phyloP scores from a whole-genome alignment of 1,140 invertebrate genomes.

The Formica selysi region DNA sequence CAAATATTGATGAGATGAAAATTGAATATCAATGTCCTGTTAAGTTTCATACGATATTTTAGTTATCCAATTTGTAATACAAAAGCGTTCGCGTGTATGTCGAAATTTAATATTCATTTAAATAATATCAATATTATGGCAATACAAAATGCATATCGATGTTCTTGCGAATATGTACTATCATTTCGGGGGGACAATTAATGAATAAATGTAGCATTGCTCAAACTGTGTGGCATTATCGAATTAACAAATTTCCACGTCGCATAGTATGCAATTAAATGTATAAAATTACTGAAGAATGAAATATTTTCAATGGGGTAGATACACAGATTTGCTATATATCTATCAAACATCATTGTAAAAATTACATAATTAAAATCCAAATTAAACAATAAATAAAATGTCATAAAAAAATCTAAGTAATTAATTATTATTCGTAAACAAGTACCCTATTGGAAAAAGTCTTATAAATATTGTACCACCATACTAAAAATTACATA shows the following conservation, averaged over 20 bases:
- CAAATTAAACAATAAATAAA: conserved; percentile 9
- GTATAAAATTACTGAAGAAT: not conserved
- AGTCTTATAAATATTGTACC: not conserved
- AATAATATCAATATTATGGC: conserved; percentile 19
- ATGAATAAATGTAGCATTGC: conserved; percentile 8
- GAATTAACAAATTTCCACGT: conserved; percentile 11
- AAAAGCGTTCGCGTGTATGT: conserved; percentile 12
- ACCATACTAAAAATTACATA: not conserved
- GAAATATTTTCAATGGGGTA: not conserved
- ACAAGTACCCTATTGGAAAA: not conserved
- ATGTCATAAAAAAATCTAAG: not conserved
- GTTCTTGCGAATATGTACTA: not conserved
- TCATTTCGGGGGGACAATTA: not conserved
- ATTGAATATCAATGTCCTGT: conserved; percentile 26
- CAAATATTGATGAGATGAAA: not conserved
- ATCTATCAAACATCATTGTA: not conserved
- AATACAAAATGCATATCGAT: not conserved
- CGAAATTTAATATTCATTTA: conserved; percentile 33
- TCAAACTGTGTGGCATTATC: not conserved
- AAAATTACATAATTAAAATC: not conserved
- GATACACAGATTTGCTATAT: too few species aligned
- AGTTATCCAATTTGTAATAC: conserved; percentile 13
- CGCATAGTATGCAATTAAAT: not conserved
- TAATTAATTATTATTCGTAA: not conserved
- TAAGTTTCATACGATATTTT: not conserved